phyloP scores from a whole-genome alignment of 2,797 vertebrate species.

The Lithobates sylvaticus region DNA sequence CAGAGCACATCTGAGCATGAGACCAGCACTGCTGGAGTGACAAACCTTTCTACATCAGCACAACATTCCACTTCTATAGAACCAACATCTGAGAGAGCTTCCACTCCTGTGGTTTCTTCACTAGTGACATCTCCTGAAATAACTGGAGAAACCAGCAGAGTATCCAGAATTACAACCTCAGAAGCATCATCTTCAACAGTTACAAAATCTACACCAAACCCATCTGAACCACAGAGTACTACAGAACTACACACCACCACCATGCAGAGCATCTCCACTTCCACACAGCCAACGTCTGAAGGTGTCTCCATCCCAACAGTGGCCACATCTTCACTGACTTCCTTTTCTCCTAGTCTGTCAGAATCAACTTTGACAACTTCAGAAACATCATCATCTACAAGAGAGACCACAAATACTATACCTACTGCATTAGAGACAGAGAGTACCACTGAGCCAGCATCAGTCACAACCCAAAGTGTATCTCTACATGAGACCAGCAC shows the following conservation, averaged over 20 bases:
- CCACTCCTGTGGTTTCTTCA: background rate
- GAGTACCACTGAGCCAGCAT: background rate
- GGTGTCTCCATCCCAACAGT: background rate
- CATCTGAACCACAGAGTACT: background rate
- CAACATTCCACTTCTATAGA: background rate
- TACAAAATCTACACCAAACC: background rate
- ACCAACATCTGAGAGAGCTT: background rate
- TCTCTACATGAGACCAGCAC: background rate
- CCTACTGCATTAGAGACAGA: background rate
- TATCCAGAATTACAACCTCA: background rate
- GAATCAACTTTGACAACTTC: background rate
- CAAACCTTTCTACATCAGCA: background rate
- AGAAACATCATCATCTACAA: background rate
- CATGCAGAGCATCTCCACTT: background rate
- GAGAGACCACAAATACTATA: background rate
- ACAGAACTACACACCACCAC: background rate
- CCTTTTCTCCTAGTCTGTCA: background rate
- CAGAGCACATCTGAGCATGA: background rate
- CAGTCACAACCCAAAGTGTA: background rate
- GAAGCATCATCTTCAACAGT: background rate
- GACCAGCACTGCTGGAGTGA: background rate
- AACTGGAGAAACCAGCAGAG: no score
- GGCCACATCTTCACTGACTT: background rate
- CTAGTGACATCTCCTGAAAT: no score
- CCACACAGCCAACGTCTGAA: background rate